Evolutionary conservation across 2,888 invertebrate genomes (phyloP).

Genomic region (Teleiodes luculella): DNA sequence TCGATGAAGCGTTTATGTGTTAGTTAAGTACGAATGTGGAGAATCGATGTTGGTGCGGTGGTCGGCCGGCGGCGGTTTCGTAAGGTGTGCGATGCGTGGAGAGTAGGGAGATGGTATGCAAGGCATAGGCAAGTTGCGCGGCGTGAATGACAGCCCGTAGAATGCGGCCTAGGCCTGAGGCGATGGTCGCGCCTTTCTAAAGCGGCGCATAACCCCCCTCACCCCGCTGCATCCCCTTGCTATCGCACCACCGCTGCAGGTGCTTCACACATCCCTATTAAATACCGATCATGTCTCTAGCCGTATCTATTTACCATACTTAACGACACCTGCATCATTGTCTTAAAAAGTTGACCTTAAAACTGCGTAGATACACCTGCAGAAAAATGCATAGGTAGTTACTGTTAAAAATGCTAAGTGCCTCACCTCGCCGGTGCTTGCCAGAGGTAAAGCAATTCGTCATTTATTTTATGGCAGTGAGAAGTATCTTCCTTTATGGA

Average conservation of each 20-base stretch:
- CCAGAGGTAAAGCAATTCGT: slow-evolving; percentile 14
- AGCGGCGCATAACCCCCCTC: slow-evolving; percentile 66
- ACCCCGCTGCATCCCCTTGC: slow-evolving; percentile 50
- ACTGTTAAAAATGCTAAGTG: slow-evolving; percentile 52
- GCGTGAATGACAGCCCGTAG: slow-evolving; percentile 79
- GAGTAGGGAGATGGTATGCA: slow-evolving; percentile 75
- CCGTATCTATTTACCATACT: slow-evolving; percentile 71
- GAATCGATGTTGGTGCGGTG: slow-evolving; percentile 50
- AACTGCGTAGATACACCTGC: slow-evolving; percentile 51
- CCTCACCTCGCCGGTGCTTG: slow-evolving; percentile 34
- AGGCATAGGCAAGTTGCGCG: slow-evolving; percentile 77
- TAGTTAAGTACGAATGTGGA: slow-evolving; percentile 52
- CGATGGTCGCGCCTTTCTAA: slow-evolving; percentile 79
- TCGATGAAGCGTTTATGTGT: slow-evolving; percentile 62
- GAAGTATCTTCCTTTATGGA: slow-evolving; percentile 1
- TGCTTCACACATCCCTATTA: slow-evolving; percentile 75
- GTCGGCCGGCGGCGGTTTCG: slow-evolving; percentile 45
- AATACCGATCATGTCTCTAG: slow-evolving; percentile 76
- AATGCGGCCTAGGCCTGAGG: slow-evolving; percentile 77
- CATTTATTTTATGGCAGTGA: slow-evolving; percentile 1
- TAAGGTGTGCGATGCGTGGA: slow-evolving; percentile 57
- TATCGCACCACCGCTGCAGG: slow-evolving; percentile 61
- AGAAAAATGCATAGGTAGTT: slow-evolving; percentile 39
- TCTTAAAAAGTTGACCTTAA: slow-evolving; percentile 67
- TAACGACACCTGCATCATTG: slow-evolving; percentile 69